Conservation (phyloP, 1,140 invertebrate genomes). For the Hyles vespertilio region DNA sequence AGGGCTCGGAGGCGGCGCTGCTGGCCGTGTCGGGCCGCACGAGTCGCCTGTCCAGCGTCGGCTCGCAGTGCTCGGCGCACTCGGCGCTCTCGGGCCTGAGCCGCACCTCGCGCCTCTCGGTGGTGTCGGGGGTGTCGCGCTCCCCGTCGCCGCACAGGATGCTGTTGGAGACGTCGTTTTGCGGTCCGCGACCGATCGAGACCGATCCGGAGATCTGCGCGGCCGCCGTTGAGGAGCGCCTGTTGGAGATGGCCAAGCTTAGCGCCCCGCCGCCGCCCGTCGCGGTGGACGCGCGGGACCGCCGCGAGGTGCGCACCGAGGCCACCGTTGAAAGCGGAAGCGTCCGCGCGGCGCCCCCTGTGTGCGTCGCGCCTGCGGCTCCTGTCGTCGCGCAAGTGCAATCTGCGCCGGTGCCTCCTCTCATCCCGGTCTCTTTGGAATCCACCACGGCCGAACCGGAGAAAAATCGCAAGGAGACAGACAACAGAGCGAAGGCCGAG, state of each 20-base stretch:
- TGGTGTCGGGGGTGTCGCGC: constrained; percentile 81
- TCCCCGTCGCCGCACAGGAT: constrained; percentile 93
- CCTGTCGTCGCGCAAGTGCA: constrained; percentile 9
- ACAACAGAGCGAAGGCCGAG: constrained; percentile 46
- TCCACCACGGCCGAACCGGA: constrained; percentile 39
- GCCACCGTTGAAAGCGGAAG: constrained; percentile 46
- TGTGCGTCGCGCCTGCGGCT: constrained; percentile 18
- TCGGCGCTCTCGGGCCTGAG: constrained; percentile 72
- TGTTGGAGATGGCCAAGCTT: constrained; percentile 52
- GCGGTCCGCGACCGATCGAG: constrained; percentile 85
- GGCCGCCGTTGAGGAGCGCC: constrained; percentile 50
- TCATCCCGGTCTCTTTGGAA: constrained; percentile 6
- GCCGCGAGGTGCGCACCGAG: constrained; percentile 56
- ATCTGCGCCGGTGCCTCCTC: not conserved
- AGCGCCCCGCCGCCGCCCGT: constrained; percentile 55
- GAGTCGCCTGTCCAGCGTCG: constrained; percentile 87
- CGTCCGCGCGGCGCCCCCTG: constrained; percentile 22
- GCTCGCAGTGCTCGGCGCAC: constrained; percentile 79
- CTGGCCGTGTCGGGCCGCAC: constrained; percentile 89
- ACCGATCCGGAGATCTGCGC: constrained; percentile 71
- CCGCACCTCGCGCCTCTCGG: constrained; percentile 79
- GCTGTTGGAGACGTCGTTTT: constrained; percentile 92
- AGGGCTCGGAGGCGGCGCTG: constrained; percentile 85
- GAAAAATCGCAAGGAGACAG: constrained; percentile 51
- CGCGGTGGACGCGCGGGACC: constrained; percentile 68